Conservation (phyloP, 2,888 invertebrate genomes). For the Drosophila kuntzei region DNA sequence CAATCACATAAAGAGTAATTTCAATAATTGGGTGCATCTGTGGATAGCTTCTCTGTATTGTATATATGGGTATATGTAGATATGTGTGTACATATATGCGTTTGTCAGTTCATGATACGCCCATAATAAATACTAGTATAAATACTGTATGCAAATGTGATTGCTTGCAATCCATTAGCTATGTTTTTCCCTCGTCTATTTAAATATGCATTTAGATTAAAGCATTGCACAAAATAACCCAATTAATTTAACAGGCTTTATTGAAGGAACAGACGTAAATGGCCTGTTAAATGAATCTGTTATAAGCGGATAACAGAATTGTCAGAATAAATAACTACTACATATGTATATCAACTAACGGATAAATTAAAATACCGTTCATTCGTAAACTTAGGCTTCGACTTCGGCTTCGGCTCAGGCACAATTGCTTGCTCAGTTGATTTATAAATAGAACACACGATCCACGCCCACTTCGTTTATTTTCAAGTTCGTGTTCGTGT, state of each 20-base stretch:
- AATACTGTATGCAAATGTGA: constrained; percentile 30
- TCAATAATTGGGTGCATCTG: constrained; percentile 9
- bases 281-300: constrained; percentile 2
- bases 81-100: neutral
- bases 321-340: neutral
- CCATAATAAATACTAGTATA: constrained; percentile 23
- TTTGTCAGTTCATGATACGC: constrained; percentile 40
- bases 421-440: constrained; percentile 25
- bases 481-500: constrained; percentile 20
- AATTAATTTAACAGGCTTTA: neutral
- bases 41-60: constrained; percentile 5
- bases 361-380: constrained; percentile 40
- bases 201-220: constrained; percentile 15
- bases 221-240: constrained; percentile 2
- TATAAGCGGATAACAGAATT: neutral
- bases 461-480: constrained; percentile 42
- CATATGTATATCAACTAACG: constrained; percentile 35
- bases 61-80: neutral
- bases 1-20: neutral
- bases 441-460: constrained; percentile 51
- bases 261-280: neutral
- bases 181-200: constrained; percentile 1
- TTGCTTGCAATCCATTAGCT: constrained; percentile 1
- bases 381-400: constrained; percentile 7
- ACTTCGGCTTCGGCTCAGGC: constrained; percentile 22